These are phyloP conservation scores for Elaphurus davidianus DNA, from an alignment of 2,113 vertebrate genomes.

Conservation along the genomic window DNA sequence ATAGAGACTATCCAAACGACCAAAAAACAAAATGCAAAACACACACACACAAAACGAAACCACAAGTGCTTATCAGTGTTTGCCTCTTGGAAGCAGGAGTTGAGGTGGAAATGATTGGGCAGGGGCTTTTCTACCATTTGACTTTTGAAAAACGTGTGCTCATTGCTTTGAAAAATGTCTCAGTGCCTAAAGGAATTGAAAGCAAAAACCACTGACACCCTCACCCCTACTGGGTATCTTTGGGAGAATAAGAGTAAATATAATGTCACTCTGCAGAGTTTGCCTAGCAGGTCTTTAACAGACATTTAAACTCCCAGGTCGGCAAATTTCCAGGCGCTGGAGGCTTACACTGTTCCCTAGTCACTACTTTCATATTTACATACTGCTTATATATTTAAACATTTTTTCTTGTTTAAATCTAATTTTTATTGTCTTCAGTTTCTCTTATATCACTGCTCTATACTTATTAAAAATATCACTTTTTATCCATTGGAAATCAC, in stretches of 20 bases:
- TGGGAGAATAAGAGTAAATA: neutral
- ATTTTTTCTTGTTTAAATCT: neutral
- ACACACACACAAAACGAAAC: neutral
- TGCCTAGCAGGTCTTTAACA: neutral
- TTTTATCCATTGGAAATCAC: neutral
- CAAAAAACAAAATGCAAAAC: neutral
- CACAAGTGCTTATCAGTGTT: neutral
- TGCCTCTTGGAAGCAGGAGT: neutral
- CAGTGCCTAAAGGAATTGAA: neutral
- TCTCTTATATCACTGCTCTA: neutral
- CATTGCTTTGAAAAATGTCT: neutral
- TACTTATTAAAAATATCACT: neutral
- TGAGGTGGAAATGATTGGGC: neutral
- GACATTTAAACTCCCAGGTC: neutral
- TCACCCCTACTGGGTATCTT: neutral
- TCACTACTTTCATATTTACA: neutral
- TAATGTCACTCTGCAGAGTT: neutral
- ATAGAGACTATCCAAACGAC: neutral
- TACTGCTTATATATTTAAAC: neutral
- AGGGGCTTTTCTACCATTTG: neutral
- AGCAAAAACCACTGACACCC: neutral
- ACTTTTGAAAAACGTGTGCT: neutral
- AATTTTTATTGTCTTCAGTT: neutral
- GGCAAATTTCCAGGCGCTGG: neutral
- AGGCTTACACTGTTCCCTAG: neutral